These are phyloP conservation scores for Polymixis flavicincta DNA, from an alignment of 2,888 invertebrate species.

Conservation along the genomic window DNA sequence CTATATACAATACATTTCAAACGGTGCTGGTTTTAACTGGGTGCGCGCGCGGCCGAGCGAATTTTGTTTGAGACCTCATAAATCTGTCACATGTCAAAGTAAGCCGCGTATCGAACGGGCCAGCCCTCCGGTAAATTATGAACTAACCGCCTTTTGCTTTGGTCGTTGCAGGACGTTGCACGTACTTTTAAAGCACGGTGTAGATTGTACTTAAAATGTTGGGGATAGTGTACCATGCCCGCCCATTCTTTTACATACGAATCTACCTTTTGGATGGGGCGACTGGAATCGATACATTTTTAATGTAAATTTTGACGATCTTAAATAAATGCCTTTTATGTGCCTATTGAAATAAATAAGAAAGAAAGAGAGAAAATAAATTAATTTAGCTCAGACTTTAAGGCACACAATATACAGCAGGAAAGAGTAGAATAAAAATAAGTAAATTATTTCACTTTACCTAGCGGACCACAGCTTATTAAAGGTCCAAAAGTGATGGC, in stretches of 20 bases:
- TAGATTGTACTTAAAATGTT: conserved; percentile 28
- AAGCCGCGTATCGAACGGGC: conserved; percentile 88
- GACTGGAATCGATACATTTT: too few species aligned
- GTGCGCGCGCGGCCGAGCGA: conserved; percentile 79
- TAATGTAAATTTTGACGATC: too few species aligned
- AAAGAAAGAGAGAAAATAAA: too few species aligned
- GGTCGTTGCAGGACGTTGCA: conserved; percentile 47
- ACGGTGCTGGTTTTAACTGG: conserved; percentile 55
- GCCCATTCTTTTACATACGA: too few species aligned
- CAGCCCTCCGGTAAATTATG: conserved; percentile 87
- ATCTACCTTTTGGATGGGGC: too few species aligned
- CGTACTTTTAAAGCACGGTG: conserved; percentile 50
- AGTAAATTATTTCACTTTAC: too few species aligned
- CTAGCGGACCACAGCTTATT: not conserved
- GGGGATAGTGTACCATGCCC: not conserved
- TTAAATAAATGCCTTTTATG: too few species aligned
- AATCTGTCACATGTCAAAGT: conserved; percentile 89
- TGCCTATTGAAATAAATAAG: too few species aligned
- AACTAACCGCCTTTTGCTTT: conserved; percentile 78
- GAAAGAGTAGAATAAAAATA: too few species aligned
- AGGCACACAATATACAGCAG: too few species aligned
- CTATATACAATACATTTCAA: conserved; percentile 49
- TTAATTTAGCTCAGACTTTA: too few species aligned
- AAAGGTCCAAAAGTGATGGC: not conserved
- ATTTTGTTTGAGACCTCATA: conserved; percentile 87